Conservation (phyloP, 1,140 invertebrate genomes). For the Bactericera cockerelli region DNA sequence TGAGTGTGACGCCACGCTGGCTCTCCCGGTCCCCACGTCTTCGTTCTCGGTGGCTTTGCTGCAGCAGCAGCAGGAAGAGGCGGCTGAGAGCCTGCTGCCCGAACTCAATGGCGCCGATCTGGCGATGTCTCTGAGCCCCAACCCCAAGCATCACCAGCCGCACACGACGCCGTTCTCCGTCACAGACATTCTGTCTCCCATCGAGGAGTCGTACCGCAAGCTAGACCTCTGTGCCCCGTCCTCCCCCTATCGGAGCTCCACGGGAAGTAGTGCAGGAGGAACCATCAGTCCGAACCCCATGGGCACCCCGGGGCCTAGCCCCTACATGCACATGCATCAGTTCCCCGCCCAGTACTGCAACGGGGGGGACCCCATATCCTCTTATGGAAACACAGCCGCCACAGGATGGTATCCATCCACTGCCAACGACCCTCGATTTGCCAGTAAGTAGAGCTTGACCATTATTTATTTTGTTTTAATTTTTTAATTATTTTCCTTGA, state of each 20-base stretch:
- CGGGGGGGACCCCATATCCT: constrained; percentile 40
- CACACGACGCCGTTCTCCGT: constrained; percentile 81
- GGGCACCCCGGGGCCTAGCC: constrained; percentile 24
- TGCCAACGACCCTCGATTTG: constrained; percentile 80
- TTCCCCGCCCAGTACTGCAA: constrained; percentile 46
- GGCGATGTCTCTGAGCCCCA: constrained; percentile 79
- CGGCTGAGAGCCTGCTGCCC: constrained; percentile 41
- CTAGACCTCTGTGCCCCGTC: constrained; percentile 51
- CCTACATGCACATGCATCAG: constrained; percentile 41
- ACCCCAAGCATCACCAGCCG: constrained; percentile 39
- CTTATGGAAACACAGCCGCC: constrained; percentile 56
- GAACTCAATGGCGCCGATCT: constrained; percentile 71
- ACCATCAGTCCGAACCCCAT: constrained; percentile 29
- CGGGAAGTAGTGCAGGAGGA: constrained; percentile 51
- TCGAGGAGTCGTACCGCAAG: constrained; percentile 80
- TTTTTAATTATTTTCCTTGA: too few relatives aligned
- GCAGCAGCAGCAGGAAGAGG: constrained; percentile 16
- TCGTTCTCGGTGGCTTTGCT: constrained; percentile 13
- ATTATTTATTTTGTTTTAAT: too few relatives aligned
- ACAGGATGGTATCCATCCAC: constrained; percentile 66
- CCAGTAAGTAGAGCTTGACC: constrained; percentile 55
- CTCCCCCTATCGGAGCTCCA: constrained; percentile 35
- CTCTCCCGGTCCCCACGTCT: background rate
- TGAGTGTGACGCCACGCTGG: background rate
- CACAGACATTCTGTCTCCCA: constrained; percentile 82